These are phyloP conservation scores for Amphipoea oculea DNA, from an alignment of 2,888 invertebrate genomes.

Conservation along the genomic window DNA sequence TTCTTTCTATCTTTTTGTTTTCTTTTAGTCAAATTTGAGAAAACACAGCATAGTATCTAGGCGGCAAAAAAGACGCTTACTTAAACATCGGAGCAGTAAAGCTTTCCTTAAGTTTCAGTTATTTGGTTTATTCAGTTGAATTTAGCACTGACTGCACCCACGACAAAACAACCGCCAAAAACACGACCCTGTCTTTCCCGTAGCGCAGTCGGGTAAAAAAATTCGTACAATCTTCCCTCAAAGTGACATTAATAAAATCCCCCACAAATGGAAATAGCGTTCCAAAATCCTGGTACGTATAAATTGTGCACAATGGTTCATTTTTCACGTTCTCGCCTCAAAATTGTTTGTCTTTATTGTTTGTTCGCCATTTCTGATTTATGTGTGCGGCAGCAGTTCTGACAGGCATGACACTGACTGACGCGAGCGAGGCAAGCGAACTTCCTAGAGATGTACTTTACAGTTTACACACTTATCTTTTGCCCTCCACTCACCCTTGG, in stretches of 20 bases:
- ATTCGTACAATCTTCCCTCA: background rate
- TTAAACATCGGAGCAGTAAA: background rate
- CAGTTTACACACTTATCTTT: conserved; percentile 57
- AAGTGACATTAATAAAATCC: conserved; percentile 43
- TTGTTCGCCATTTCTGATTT: conserved; percentile 67
- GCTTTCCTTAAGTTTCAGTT: background rate
- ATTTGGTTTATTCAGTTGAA: conserved; percentile 1
- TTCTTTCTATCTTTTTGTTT: background rate
- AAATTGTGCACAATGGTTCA: conserved; percentile 58
- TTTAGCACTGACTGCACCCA: background rate
- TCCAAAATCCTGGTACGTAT: conserved; percentile 46
- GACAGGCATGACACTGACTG: conserved; percentile 69
- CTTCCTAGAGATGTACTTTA: conserved; percentile 56
- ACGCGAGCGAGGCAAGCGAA: conserved; percentile 54
- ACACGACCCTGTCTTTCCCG: background rate
- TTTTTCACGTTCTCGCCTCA: conserved; percentile 62
- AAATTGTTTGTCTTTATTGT: conserved; percentile 66
- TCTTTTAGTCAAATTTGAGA: background rate
- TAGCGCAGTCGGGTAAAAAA: background rate
- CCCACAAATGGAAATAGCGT: conserved; percentile 49
- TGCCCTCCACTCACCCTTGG: conserved; percentile 15
- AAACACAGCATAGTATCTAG: background rate
- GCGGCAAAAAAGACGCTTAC: background rate
- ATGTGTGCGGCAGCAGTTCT: conserved; percentile 59
- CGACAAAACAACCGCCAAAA: background rate